Conservation (phyloP, 1,140 invertebrate genomes). For the Linepithema humile region DNA sequence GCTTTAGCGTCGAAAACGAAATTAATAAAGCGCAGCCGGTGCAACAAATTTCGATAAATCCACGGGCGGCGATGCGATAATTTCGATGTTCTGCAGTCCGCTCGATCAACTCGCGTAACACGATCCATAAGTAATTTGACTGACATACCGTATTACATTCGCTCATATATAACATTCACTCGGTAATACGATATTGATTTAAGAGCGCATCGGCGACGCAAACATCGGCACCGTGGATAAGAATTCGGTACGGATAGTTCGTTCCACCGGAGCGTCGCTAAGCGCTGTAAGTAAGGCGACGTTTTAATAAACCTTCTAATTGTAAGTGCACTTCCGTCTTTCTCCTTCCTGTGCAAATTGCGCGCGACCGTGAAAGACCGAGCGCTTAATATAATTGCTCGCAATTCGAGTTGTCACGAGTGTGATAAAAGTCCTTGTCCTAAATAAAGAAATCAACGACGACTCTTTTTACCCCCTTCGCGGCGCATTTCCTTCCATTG, state of each 20-base stretch:
- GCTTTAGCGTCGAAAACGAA: constrained; percentile 38
- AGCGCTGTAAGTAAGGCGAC: not conserved
- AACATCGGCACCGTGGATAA: constrained; percentile 59
- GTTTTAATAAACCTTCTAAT: constrained; percentile 13
- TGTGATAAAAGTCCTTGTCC: constrained; percentile 49
- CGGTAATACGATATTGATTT: constrained; percentile 70
- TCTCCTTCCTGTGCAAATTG: constrained; percentile 7
- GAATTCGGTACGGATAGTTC: constrained; percentile 54
- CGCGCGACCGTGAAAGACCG: constrained; percentile 11
- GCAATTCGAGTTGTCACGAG: constrained; percentile 43
- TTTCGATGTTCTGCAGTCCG: constrained; percentile 15
- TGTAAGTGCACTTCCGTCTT: not conserved
- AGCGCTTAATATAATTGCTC: constrained; percentile 38
- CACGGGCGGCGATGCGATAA: constrained; percentile 35
- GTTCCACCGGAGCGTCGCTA: constrained; percentile 18
- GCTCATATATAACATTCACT: constrained; percentile 33
- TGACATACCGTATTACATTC: constrained; percentile 55
- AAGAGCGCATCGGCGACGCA: constrained; percentile 37
- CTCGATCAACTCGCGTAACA: constrained; percentile 42
- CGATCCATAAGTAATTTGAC: constrained; percentile 65
- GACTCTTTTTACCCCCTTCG: not conserved
- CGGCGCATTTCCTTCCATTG: not conserved
- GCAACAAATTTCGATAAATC: constrained; percentile 57
- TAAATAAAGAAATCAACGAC: constrained; percentile 54
- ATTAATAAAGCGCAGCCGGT: constrained; percentile 56